These are phyloP conservation scores for Monopterus albus DNA, from an alignment of 2,113 vertebrate genomes.

Conservation along the genomic window DNA sequence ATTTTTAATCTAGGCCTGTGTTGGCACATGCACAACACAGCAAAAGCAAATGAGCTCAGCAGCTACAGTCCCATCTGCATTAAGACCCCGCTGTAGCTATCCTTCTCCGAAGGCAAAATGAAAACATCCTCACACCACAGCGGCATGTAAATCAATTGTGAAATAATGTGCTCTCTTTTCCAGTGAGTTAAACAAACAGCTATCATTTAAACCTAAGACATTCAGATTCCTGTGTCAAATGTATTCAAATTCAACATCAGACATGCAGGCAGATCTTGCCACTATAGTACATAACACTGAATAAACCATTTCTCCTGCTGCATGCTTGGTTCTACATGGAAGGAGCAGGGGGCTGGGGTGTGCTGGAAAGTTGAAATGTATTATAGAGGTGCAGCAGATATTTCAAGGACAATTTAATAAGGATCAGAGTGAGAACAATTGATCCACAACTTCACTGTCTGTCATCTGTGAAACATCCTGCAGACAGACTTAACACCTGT, in stretches of 20 bases:
- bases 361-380: conserved; percentile 26
- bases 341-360: not conserved
- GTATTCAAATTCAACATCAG: conserved; percentile 66
- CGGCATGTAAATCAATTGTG: conserved; percentile 55
- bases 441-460: conserved; percentile 16
- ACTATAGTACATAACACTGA: conserved; percentile 47
- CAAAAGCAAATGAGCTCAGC: conserved; percentile 26
- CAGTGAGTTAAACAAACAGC: conserved; percentile 55
- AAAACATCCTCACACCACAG: conserved; percentile 46
- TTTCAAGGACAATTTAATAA: conserved; percentile 34
- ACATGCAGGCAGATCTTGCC: conserved; percentile 26
- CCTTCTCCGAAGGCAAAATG: no score
- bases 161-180: conserved; percentile 50
- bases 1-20: conserved; percentile 35
- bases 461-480: conserved; percentile 1
- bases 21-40: conserved; percentile 32
- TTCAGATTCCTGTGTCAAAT: conserved; percentile 58
- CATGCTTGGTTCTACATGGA: not conserved
- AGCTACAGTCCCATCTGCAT: conserved; percentile 36
- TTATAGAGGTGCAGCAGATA: conserved; percentile 6
- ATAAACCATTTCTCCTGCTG: conserved; percentile 59
- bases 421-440: conserved; percentile 17
- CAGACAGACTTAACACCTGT: conserved; percentile 2
- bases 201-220: conserved; percentile 51
- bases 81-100: conserved; percentile 21